These are phyloP conservation scores for Hormiphora californensis DNA, from an alignment of 37 sponge, comb jelly and placozoan species.

Conservation along the genomic window DNA sequence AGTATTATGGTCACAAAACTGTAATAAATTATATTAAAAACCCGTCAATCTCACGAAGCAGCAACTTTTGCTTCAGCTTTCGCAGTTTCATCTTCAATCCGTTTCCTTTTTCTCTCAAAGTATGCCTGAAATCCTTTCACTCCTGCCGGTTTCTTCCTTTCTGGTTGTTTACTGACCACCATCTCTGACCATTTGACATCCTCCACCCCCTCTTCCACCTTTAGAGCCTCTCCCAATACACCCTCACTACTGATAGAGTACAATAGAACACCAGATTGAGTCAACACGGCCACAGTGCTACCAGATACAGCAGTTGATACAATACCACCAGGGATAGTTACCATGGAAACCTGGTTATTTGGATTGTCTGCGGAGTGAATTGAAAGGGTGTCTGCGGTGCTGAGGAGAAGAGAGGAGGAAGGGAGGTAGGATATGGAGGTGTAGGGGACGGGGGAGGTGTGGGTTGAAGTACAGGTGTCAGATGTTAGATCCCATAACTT, in stretches of 20 bases:
- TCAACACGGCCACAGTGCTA: not conserved
- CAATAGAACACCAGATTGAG: too few species aligned
- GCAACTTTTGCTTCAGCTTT: constrained; percentile 15
- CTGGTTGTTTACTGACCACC: not conserved
- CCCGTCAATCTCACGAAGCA: not conserved
- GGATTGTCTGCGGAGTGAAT: too few species aligned
- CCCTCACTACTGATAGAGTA: too few species aligned
- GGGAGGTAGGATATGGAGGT: not conserved
- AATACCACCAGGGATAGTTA: too few species aligned
- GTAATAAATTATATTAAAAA: not conserved
- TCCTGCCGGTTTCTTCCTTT: not conserved
- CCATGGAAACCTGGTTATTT: too few species aligned
- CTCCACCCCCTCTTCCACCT: not conserved
- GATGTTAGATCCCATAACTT: not conserved
- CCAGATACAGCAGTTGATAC: not conserved
- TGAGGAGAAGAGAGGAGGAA: not conserved
- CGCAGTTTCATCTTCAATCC: constrained; percentile 6
- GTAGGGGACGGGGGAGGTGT: not conserved
- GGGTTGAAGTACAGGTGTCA: not conserved
- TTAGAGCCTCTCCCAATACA: constrained; percentile 17
- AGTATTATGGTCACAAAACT: not conserved
- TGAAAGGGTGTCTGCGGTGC: not conserved
- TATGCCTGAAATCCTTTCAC: not conserved
- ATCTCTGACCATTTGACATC: not conserved
- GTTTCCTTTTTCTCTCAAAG: constrained; percentile 41